phyloP scores from a whole-genome alignment of 2,797 vertebrate species.

The Pangasius krempfi region DNA sequence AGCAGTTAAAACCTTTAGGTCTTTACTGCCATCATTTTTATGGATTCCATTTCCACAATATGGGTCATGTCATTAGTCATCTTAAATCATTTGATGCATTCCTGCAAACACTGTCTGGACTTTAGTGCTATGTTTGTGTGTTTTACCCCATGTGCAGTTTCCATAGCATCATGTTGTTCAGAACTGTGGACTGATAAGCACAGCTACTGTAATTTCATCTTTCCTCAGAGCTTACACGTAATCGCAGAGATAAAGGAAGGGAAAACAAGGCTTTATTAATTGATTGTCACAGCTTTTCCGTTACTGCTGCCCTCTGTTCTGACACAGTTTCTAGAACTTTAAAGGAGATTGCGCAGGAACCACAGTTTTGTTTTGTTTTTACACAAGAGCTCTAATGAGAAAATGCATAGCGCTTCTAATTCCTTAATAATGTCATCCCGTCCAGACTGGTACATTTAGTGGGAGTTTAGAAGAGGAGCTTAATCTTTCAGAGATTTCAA shows the following conservation, averaged over 20 bases:
- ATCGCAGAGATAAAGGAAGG: constrained; percentile 48
- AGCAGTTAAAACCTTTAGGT: not conserved
- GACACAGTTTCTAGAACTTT: constrained; percentile 27
- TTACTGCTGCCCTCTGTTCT: constrained; percentile 45
- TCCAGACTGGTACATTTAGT: constrained; percentile 23
- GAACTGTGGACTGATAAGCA: constrained; percentile 47
- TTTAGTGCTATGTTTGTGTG: constrained; percentile 12
- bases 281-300: constrained; percentile 57
- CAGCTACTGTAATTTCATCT: constrained; percentile 45
- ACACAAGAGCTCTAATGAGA: not conserved
- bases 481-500: constrained; percentile 52
- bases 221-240: constrained; percentile 49
- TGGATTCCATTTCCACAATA: not conserved
- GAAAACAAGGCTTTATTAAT: constrained; percentile 58
- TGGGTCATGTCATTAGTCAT: not conserved
- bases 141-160: constrained; percentile 49
- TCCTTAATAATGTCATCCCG: constrained; percentile 24
- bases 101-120: constrained; percentile 1
- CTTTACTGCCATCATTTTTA: not conserved
- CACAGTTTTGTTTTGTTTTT: not conserved
- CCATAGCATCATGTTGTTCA: constrained; percentile 51
- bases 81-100: not conserved
- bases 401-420: constrained; percentile 38
- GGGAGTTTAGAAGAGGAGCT: constrained; percentile 14
- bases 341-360: constrained; percentile 6